Evolutionary conservation across 2,113 vertebrate species (phyloP).

Genomic region (Cottus gobio): DNA sequence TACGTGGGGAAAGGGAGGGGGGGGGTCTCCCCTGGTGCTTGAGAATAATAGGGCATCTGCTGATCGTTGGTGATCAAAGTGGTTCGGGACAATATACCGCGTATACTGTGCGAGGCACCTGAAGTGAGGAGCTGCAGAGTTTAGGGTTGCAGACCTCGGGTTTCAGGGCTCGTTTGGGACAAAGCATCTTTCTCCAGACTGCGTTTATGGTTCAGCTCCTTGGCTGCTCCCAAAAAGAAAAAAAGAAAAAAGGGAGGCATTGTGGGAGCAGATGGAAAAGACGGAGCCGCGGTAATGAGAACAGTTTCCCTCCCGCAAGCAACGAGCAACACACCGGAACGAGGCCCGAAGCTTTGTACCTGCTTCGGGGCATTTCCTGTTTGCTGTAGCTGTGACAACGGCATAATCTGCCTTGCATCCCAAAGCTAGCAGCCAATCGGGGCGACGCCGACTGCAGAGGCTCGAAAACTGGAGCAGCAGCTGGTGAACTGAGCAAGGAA

Average conservation of each 20-base stretch:
- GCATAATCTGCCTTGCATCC: conserved; percentile 66
- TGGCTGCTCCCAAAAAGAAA: conserved; percentile 23
- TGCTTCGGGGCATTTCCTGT: conserved; percentile 81
- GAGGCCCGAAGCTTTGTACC: conserved; percentile 65
- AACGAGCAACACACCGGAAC: conserved; percentile 48
- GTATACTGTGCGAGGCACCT: conserved; percentile 27
- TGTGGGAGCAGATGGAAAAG: conserved; percentile 70
- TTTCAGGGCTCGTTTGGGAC: conserved; percentile 57
- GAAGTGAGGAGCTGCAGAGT: conserved; percentile 37
- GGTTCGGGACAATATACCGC: conserved; percentile 4
- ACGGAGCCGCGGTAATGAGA: conserved; percentile 53
- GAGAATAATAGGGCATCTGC: conserved; percentile 64
- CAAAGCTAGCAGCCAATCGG: conserved; percentile 55
- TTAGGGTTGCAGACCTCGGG: conserved; percentile 30
- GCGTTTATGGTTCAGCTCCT: conserved; percentile 46
- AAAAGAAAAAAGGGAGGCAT: conserved; percentile 46
- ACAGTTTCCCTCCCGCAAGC: conserved; percentile 42
- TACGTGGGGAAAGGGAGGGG: conserved; percentile 16
- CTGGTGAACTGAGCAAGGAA: conserved; percentile 46
- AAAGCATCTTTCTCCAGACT: conserved; percentile 71
- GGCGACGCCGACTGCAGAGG: conserved; percentile 36
- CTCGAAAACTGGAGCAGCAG: conserved; percentile 73
- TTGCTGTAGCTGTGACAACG: conserved; percentile 77
- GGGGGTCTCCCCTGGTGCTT: conserved; percentile 40
- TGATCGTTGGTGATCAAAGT: conserved; percentile 58